Evolutionary conservation across 2,113 vertebrate species (phyloP).

Genomic region (Axis porcinus): DNA sequence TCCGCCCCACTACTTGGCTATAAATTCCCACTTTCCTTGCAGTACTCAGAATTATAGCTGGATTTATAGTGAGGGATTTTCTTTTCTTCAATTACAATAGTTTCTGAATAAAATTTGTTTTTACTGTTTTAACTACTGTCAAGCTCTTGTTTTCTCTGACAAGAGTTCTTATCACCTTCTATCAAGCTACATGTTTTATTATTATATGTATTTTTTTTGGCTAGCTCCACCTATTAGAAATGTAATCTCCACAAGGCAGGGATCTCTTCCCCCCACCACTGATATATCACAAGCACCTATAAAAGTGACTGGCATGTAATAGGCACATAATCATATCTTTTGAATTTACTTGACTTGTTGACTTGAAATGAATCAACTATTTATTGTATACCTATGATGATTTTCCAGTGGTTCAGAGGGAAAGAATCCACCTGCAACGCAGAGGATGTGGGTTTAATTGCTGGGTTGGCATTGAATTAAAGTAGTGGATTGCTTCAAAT

Average conservation of each 20-base stretch:
- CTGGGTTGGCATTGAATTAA: neutral
- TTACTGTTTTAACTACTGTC: neutral
- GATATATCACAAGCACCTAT: neutral
- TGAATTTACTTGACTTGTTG: neutral
- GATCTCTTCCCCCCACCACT: neutral
- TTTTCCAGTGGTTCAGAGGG: neutral
- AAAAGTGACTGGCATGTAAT: neutral
- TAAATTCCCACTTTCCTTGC: neutral
- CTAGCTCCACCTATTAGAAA: neutral
- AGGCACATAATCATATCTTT: neutral
- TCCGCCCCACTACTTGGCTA: neutral
- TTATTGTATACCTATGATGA: neutral
- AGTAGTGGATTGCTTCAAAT: neutral
- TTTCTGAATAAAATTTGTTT: neutral
- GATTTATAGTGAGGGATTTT: neutral
- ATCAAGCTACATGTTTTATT: neutral
- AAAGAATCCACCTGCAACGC: neutral
- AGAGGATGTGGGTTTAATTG: fast-evolving
- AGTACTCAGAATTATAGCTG: neutral
- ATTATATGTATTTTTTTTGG: neutral
- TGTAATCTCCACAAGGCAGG: neutral
- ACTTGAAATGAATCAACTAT: neutral
- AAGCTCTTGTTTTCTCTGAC: neutral
- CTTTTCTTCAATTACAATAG: neutral
- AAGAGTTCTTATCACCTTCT: neutral